phyloP scores from a whole-genome alignment of 2,113 vertebrate species.

The Pardalotus punctatus region DNA sequence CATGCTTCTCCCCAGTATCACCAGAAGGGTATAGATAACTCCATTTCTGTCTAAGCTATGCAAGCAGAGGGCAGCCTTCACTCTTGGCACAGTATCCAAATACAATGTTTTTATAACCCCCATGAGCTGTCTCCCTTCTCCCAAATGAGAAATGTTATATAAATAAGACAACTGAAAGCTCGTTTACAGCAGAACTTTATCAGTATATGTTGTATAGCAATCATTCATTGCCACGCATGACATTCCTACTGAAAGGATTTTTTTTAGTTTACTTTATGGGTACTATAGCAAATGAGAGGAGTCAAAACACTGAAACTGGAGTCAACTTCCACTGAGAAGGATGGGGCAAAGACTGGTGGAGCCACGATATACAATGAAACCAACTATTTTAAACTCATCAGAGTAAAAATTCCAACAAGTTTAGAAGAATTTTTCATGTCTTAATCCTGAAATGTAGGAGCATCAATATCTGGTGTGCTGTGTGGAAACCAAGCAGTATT shows the following conservation, averaged over 20 bases:
- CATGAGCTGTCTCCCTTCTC: background rate
- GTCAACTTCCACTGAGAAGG: background rate
- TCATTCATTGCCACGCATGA: background rate
- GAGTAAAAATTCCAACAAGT: background rate
- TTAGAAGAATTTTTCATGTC: background rate
- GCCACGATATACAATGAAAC: background rate
- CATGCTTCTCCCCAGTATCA: background rate
- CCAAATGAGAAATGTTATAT: background rate
- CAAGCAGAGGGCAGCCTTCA: background rate
- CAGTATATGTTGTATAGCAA: background rate
- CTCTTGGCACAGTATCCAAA: background rate
- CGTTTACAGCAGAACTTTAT: background rate
- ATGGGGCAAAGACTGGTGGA: background rate
- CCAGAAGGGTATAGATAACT: background rate
- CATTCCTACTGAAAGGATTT: background rate
- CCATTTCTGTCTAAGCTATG: background rate
- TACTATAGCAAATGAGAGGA: background rate
- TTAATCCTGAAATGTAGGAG: background rate
- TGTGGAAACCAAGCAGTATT: background rate
- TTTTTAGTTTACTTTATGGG: background rate
- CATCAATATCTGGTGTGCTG: background rate
- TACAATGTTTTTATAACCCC: background rate
- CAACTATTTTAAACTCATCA: background rate
- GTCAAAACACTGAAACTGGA: background rate
- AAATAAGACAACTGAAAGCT: background rate